Conservation (phyloP, 1,140 invertebrate species). For the Centruroides vittatus region DNA sequence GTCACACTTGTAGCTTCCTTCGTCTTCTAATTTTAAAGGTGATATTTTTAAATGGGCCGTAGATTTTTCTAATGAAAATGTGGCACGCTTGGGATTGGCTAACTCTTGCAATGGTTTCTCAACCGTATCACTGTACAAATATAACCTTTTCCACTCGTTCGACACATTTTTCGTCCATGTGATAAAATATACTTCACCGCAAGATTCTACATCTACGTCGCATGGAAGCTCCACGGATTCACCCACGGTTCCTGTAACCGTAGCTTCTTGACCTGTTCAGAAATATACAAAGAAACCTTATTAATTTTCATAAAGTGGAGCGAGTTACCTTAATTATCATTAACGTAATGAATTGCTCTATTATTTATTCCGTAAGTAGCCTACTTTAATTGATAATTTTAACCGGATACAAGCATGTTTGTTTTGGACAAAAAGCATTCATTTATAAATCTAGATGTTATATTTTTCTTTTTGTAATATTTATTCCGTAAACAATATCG, state of each 20-base stretch:
- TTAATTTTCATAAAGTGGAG: too few relatives aligned
- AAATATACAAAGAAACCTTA: neutral
- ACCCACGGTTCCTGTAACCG: constrained; percentile 17
- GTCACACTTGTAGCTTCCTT: constrained; percentile 22
- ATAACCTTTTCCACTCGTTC: constrained; percentile 20
- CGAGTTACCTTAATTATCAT: too few relatives aligned
- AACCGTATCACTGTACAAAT: constrained; percentile 19
- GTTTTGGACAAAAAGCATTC: too few relatives aligned
- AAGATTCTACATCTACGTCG: constrained; percentile 18
- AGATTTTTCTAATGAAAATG: constrained; percentile 9
- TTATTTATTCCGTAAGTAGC: too few relatives aligned
- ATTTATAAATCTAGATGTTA: too few relatives aligned
- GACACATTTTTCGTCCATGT: constrained; percentile 21
- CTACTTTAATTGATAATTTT: too few relatives aligned
- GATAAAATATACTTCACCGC: constrained; percentile 23
- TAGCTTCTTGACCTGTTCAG: neutral
- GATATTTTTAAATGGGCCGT: constrained; percentile 13
- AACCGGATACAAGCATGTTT: too few relatives aligned
- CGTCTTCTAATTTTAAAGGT: constrained; percentile 17
- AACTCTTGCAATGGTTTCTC: constrained; percentile 19
- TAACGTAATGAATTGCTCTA: too few relatives aligned
- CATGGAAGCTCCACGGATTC: constrained; percentile 17
- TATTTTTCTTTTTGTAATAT: too few relatives aligned
- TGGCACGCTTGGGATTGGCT: constrained; percentile 15
- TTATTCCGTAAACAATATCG: too few relatives aligned